Conservation (phyloP, 2,797 vertebrate genomes). For the Ambastaia sidthimunki region DNA sequence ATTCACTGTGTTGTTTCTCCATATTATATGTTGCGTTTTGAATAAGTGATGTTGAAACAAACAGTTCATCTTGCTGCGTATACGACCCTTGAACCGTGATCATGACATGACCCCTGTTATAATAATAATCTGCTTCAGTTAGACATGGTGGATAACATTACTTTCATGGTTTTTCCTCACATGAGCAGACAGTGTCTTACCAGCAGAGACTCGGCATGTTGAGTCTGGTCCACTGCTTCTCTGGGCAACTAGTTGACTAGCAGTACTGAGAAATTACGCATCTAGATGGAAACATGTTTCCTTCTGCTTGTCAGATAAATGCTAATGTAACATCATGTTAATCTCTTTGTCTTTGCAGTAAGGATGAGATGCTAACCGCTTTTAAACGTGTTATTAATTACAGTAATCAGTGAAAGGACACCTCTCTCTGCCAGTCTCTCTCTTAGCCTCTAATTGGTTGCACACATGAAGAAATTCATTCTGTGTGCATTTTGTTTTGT, state of each 20-base stretch:
- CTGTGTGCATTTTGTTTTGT: conserved; percentile 68
- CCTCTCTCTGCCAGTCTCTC: not conserved
- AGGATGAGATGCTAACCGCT: conserved; percentile 57
- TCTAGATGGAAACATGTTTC: not conserved
- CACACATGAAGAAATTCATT: conserved; percentile 22
- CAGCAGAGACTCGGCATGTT: not conserved
- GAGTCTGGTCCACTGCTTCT: not conserved
- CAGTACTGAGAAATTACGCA: not conserved
- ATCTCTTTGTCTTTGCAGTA: conserved; percentile 65
- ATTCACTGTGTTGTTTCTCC: no score
- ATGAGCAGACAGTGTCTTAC: not conserved
- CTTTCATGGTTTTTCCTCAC: no score
- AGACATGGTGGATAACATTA: no score
- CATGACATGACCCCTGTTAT: no score
- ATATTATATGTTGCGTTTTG: no score
- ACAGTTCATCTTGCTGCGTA: no score
- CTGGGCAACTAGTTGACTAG: not conserved
- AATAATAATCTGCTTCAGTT: no score
- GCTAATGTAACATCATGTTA: conserved; percentile 54
- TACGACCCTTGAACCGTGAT: no score
- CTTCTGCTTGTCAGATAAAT: conserved; percentile 44
- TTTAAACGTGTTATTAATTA: conserved; percentile 61
- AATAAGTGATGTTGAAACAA: no score
- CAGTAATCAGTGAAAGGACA: conserved; percentile 56
- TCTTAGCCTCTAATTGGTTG: conserved; percentile 51